Evolutionary conservation across 2,113 vertebrate genomes (phyloP).

Genomic region (Mola mola): DNA sequence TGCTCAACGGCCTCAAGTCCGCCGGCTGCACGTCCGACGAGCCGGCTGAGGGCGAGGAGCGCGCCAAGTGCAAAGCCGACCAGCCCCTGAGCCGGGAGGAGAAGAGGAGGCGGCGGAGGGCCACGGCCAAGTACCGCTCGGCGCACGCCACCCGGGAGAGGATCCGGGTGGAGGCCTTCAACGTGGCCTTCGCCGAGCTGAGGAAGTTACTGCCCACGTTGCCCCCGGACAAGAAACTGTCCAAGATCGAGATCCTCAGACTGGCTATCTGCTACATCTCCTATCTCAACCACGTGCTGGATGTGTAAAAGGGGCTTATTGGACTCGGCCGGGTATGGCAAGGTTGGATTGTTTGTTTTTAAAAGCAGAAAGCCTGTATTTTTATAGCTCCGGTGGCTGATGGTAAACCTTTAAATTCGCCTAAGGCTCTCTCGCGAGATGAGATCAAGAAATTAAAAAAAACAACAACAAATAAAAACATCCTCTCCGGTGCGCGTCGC

Average conservation of each 20-base stretch:
- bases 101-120: conserved; percentile 85
- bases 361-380: no score
- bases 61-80: conserved; percentile 80
- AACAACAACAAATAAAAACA: no score
- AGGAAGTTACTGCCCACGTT: conserved; percentile 86
- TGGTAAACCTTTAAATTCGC: no score
- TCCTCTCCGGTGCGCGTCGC: no score
- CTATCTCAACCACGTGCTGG: conserved; percentile 89
- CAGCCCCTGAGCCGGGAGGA: conserved; percentile 90
- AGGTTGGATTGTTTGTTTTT: no score
- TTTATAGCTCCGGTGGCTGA: no score
- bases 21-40: conserved; percentile 85
- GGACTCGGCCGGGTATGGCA: conserved; percentile 39
- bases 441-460: no score
- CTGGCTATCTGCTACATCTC: conserved; percentile 91
- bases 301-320: conserved; percentile 78
- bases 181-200: conserved; percentile 88
- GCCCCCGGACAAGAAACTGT: conserved; percentile 89
- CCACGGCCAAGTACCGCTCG: conserved; percentile 82
- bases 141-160: conserved; percentile 81
- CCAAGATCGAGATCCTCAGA: conserved; percentile 90
- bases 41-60: conserved; percentile 77
- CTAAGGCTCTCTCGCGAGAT: no score
- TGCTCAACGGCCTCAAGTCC: conserved; percentile 85
- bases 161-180: conserved; percentile 89